phyloP scores from a whole-genome alignment of 2,113 vertebrate genomes.

The Paramormyrops kingsleyae region DNA sequence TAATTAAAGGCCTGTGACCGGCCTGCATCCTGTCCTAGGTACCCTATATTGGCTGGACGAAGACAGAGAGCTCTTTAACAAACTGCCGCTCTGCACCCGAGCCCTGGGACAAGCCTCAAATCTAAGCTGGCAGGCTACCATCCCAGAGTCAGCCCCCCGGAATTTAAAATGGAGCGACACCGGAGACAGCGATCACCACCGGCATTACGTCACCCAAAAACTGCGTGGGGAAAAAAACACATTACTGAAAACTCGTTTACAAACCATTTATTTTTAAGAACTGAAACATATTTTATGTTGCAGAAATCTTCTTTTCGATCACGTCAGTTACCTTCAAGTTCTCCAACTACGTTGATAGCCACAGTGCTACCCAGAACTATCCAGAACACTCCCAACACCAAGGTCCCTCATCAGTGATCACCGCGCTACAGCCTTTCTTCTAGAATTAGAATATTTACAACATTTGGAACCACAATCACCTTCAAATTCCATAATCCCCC shows the following conservation, averaged over 20 bases:
- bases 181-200: background rate
- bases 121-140: background rate
- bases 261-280: background rate
- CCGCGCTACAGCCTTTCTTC: background rate
- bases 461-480: background rate
- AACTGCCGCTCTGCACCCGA: background rate
- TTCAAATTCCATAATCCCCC: background rate
- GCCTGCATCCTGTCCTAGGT: background rate
- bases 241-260: background rate
- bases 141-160: background rate
- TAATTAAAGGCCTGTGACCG: background rate
- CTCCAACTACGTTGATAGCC: background rate
- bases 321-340: background rate
- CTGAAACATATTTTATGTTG: background rate
- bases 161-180: background rate
- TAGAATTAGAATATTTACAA: background rate
- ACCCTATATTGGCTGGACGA: background rate
- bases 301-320: background rate
- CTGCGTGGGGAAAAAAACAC: background rate
- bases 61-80: slow-evolving; percentile 4
- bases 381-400: background rate
- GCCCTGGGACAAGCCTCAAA: background rate
- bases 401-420: background rate
- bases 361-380: background rate
- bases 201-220: background rate